These are phyloP conservation scores for Bursaphelenchus mucronatus DNA, from an alignment of 1,140 invertebrate species.

Conservation along the genomic window DNA sequence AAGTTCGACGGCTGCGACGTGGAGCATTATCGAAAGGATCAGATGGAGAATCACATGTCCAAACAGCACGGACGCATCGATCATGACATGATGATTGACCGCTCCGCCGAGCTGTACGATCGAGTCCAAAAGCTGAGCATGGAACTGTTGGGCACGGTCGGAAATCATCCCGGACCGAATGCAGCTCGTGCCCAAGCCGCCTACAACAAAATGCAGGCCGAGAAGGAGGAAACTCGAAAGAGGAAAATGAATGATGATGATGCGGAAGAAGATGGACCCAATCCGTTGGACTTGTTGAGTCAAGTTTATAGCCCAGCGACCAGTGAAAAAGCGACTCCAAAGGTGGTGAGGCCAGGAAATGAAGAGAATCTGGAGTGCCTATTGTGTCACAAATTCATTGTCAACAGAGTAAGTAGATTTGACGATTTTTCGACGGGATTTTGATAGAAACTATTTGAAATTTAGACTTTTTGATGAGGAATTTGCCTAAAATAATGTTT, in stretches of 20 bases:
- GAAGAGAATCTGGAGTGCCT: conserved; percentile 49
- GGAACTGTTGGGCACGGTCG: conserved; percentile 57
- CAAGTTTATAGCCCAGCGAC: too few species aligned
- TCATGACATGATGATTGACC: conserved; percentile 56
- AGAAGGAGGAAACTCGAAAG: conserved; percentile 30
- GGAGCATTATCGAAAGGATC: conserved; percentile 59
- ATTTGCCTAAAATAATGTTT: too few species aligned
- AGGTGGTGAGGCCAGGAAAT: conserved; percentile 1
- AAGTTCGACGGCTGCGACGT: conserved; percentile 48
- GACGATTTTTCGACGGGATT: too few species aligned
- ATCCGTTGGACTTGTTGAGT: conserved; percentile 1
- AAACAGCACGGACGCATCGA: conserved; percentile 56
- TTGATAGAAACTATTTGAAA: too few species aligned
- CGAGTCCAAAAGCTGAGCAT: conserved; percentile 54
- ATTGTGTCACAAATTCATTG: conserved; percentile 53
- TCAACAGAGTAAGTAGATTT: conserved; percentile 38
- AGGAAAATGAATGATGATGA: conserved; percentile 6
- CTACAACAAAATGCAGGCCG: conserved; percentile 38
- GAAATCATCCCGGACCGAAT: conserved; percentile 52
- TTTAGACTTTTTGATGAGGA: too few species aligned
- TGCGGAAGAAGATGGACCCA: conserved; percentile 13
- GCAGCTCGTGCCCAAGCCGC: conserved; percentile 40
- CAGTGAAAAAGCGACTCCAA: too few species aligned
- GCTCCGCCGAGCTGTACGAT: conserved; percentile 23
- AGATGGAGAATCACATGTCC: conserved; percentile 59